phyloP scores from a whole-genome alignment of 2,797 vertebrate species.

The Lepidocolaptes lacrymiger region DNA sequence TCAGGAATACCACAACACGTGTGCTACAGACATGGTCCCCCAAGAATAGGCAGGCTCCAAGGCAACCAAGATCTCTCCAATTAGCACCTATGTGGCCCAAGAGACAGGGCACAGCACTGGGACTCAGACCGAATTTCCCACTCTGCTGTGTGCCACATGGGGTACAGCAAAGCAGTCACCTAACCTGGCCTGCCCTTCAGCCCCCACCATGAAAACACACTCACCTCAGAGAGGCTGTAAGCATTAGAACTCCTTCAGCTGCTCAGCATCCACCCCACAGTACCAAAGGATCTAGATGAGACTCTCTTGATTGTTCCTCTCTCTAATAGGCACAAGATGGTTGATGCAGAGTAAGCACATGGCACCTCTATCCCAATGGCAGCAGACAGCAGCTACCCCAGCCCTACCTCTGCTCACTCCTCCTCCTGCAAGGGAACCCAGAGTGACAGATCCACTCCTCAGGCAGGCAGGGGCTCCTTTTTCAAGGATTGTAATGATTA shows the following conservation, averaged over 20 bases:
- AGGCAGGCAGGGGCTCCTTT: not conserved
- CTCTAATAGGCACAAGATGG: not conserved
- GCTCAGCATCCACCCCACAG: not conserved
- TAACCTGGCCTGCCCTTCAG: not conserved
- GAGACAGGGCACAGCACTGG: not conserved
- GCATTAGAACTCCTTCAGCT: not conserved
- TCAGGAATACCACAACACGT: not conserved
- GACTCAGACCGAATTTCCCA: not conserved
- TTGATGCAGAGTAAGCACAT: not conserved
- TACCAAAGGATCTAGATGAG: not conserved
- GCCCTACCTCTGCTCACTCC: not conserved
- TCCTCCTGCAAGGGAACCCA: not conserved
- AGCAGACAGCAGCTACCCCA: not conserved
- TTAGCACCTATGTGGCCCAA: not conserved
- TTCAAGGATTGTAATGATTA: not conserved
- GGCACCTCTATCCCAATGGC: not conserved
- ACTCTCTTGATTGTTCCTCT: not conserved
- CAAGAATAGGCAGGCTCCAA: not conserved
- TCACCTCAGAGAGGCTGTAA: not conserved
- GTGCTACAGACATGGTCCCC: not conserved
- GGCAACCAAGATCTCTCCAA: not conserved
- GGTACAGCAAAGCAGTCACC: not conserved
- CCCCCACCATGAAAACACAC: not conserved
- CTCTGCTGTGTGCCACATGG: fast-evolving
- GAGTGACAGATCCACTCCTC: not conserved